phyloP scores from a whole-genome alignment of 2,113 vertebrate genomes.

The Clarias gariepinus region DNA sequence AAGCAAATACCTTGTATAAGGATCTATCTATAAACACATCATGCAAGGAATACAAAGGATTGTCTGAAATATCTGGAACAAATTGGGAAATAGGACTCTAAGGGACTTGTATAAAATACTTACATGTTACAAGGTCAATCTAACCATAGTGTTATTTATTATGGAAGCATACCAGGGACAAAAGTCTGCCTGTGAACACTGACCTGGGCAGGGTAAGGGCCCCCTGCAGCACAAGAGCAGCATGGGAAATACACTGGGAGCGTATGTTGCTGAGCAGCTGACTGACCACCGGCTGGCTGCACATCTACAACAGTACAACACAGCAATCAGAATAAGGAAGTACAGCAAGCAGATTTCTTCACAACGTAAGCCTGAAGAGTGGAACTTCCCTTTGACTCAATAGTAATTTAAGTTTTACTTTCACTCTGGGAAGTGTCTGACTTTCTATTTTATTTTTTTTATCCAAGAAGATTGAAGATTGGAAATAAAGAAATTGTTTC shows the following conservation, averaged over 20 bases:
- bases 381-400: neutral
- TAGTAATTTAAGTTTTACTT: conserved; percentile 21
- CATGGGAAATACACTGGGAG: conserved; percentile 97
- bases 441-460: neutral
- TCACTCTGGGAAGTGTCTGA: neutral
- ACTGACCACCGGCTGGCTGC: conserved; percentile 94
- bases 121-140: neutral
- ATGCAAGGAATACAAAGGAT: neutral
- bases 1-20: neutral
- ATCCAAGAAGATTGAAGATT: neutral
- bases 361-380: neutral
- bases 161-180: neutral
- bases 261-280: conserved; percentile 98
- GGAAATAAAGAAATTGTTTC: neutral
- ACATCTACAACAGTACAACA: conserved; percentile 79
- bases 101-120: neutral
- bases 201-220: conserved; percentile 93
- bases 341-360: neutral
- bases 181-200: conserved; percentile 38
- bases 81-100: neutral
- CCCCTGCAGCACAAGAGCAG: conserved; percentile 92
- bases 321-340: neutral
- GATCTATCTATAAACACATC: neutral
- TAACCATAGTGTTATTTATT: neutral
- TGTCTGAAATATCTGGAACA: neutral